Base-by-base conservation (phyloP, 1,140 invertebrate genomes). In the Drosophila arawakana region DNA sequence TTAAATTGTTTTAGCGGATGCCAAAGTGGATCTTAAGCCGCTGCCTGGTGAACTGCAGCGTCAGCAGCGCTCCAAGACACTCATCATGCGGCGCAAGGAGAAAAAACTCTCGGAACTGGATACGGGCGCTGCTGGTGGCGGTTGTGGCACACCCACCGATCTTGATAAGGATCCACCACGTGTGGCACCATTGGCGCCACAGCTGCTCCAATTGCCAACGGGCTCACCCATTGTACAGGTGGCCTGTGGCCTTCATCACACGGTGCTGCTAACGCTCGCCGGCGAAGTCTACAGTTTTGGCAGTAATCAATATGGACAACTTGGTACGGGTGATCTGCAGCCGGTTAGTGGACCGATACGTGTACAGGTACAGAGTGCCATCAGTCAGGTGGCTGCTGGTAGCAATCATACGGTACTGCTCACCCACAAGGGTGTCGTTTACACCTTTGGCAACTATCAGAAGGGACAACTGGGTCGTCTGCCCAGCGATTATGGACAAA, bases 331-430 rank as follows among this genome's bases (percentile, higher is more conserved):
- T 0, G 97, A 99, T 92, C 93, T 96, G 4, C 92, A 95, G 37
- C 94, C 94, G 2, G 96, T 97, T 70, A 96, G 95, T 58, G 94
- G 95, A 0, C 95, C 97, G 0, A 95, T 96, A 43, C 94, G 95
- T 63, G 95, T 99, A 0, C 95, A 95, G 82, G 93, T 98, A 30
- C 95, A 96, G 2, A 93, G 93, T 8, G 94, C 95, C 2, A 80
- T 92, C 4, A 94, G 94, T 1, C 96, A 97, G 83, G 94, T 99
- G 15, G 97, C 97, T 5, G 97, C 98, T 63, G 98, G 98, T 3
- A 98, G 97, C 86, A 98, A 99, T 93, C 98, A 99, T 92, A 97
- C 98, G 3, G 97, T 97, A 1, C 93, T 99, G 15, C 93, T 99
- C n/a, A 97, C 97, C 13, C 93, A 95, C 44, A 96, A 96, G 80